Evolutionary conservation across 1,140 invertebrate genomes (phyloP), one percentile per base, ranked within the genome.

Genomic region (Piezodorus guildinii): DNA sequence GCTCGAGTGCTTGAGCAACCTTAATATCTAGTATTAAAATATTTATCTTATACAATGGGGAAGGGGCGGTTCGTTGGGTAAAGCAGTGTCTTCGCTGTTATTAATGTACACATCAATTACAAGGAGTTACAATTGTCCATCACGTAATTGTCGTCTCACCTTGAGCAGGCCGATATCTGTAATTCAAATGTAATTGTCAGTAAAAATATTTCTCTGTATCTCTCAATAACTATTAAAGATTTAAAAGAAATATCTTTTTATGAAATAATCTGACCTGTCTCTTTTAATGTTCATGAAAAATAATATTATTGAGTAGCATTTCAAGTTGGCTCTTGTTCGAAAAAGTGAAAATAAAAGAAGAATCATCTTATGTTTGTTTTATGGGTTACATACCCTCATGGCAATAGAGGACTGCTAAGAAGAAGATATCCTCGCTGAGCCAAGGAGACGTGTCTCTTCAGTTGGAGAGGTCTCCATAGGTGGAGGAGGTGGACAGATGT

Each of bases 401-500:
- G 52, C 52, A 5, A 56, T 56, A 56, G 52, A 56, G 52, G 52
- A 56, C 52, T 56, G 52, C 52, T 56, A 56, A 56, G 52, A 56
- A 56, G 52, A 56, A 56, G 52, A 23, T 23, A 56, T 56, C 52
- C 52, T 56, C 52, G 23, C 52, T 56, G 52, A 56, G 9, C 52
- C 52, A 27, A 79, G 71, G 62, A 79, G 70, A 64, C 74, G 74
- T 15, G 78, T 79, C 69, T 80, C 78, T 71, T 81, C 79, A 8
- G 77, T 78, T 16, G 78, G 77, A 15, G 79, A 78, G 65, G 73
- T 72, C 69, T 78, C 78, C 70, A 77, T 75, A 5, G 78, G 75
- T 17, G 77, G 75, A 19, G 77, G 75, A 25, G 76, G 77, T 14
- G 76, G 76, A 64, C 77, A 78, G 49, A 78, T 77, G 69, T 75